Evolutionary conservation across 2,113 vertebrate species (phyloP).

Genomic region (Carassius carassius): DNA sequence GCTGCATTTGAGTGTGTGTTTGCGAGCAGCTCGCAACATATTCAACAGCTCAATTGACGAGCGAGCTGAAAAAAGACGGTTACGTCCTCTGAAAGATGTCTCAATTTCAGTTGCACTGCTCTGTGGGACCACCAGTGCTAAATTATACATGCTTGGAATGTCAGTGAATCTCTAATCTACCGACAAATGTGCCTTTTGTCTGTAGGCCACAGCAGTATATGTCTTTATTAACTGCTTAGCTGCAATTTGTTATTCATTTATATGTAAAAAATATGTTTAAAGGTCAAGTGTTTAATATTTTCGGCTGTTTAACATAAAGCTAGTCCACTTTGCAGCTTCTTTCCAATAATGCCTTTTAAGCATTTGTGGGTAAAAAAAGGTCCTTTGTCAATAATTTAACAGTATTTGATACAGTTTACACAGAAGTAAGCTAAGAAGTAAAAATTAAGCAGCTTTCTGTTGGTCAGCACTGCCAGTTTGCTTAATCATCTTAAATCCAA

Average conservation of each 20-base stretch:
- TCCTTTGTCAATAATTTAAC: not conserved
- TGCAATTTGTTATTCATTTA: conserved; percentile 1
- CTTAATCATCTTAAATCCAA: too few relatives aligned
- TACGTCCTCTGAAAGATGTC: conserved; percentile 34
- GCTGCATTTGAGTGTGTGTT: conserved; percentile 46
- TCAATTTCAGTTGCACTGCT: conserved; percentile 39
- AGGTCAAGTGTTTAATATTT: not conserved
- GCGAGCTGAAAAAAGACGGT: conserved; percentile 19
- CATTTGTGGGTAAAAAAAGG: not conserved
- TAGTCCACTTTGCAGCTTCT: not conserved
- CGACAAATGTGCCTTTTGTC: conserved; percentile 27
- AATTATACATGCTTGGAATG: conserved; percentile 8
- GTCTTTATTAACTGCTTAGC: conserved; percentile 15
- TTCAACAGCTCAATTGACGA: conserved; percentile 50
- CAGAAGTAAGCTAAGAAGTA: not conserved
- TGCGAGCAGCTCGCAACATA: conserved; percentile 15
- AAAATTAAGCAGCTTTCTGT: not conserved
- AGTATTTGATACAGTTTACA: not conserved
- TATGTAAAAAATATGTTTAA: not conserved
- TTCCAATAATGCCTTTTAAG: not conserved
- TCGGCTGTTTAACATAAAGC: not conserved
- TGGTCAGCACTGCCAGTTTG: too few relatives aligned
- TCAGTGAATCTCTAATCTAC: conserved; percentile 26
- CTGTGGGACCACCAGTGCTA: not conserved
- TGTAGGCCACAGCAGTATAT: not conserved